Percentiles rank a stretch among this genome's conserved stretches.
These are phyloP conservation scores for Uropetala carovei DNA, from an alignment of 2,888 invertebrate species.

Conservation along the genomic window DNA sequence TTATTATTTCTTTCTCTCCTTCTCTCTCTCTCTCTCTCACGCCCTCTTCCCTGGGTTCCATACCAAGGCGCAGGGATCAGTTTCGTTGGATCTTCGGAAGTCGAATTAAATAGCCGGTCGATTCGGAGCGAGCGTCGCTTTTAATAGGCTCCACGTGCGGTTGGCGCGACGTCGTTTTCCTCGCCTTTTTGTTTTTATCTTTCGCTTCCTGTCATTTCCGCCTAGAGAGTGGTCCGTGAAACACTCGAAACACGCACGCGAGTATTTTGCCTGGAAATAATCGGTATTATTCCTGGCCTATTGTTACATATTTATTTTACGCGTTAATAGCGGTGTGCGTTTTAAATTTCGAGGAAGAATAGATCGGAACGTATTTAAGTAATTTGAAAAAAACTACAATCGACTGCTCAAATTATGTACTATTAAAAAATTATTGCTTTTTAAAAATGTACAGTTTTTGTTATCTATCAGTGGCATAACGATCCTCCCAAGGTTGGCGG, in stretches of 20 bases:
- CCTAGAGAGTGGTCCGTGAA: background rate
- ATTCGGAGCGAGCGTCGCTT: background rate
- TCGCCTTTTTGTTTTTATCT: background rate
- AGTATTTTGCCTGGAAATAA: background rate
- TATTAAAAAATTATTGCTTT: too few relatives aligned
- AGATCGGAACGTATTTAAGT: background rate
- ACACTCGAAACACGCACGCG: background rate
- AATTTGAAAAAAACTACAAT: too few relatives aligned
- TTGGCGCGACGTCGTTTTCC: background rate
- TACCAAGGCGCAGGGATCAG: background rate
- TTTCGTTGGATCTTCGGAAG: slow-evolving; percentile 1
- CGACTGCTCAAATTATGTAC: too few relatives aligned
- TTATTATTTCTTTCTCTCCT: background rate
- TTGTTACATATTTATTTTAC: background rate
- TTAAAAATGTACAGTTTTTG: too few relatives aligned
- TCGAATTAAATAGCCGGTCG: slow-evolving; percentile 20
- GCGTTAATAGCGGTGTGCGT: background rate
- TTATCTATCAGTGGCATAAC: too few relatives aligned
- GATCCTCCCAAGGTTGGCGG: too few relatives aligned
- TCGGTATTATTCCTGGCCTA: background rate
- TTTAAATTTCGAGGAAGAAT: background rate
- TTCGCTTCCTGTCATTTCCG: slow-evolving; percentile 4
- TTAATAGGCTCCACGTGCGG: slow-evolving; percentile 32
- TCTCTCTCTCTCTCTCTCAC: background rate
- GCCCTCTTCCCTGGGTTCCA: background rate